Evolutionary conservation across 2,888 invertebrate genomes (phyloP).

Genomic region (Ditylenchus weischeri): DNA sequence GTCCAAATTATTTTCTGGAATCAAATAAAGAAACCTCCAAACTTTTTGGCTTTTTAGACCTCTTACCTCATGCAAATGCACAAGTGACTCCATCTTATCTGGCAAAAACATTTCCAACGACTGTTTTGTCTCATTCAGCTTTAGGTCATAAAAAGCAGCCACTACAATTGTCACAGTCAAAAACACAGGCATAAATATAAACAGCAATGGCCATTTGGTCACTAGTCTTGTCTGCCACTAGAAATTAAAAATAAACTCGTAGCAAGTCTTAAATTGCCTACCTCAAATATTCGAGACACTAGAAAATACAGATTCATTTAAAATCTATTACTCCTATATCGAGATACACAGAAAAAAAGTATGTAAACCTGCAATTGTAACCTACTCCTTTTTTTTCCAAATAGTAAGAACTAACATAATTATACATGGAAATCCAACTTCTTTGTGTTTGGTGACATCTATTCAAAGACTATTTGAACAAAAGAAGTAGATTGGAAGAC

Average conservation of each 20-base stretch:
- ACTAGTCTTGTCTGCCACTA: constrained; percentile 52
- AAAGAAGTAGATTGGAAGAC: no score
- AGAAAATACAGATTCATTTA: constrained; percentile 49
- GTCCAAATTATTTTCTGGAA: no score
- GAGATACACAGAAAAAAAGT: no score
- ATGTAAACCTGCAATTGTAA: no score
- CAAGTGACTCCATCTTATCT: constrained; percentile 51
- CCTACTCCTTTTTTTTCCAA: no score
- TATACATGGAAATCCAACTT: no score
- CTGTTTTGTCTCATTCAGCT: constrained; percentile 34
- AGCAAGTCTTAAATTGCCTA: constrained; percentile 12
- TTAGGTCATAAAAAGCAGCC: constrained; percentile 20
- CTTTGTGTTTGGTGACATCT: no score
- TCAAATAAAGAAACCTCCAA: no score
- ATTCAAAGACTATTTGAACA: no score
- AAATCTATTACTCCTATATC: not conserved
- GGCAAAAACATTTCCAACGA: constrained; percentile 52
- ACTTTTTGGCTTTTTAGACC: no score
- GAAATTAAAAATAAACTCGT: constrained; percentile 18
- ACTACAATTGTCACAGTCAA: constrained; percentile 34
- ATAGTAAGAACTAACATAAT: no score
- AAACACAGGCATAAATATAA: constrained; percentile 47
- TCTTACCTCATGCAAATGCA: constrained; percentile 17
- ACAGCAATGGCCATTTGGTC: constrained; percentile 53
- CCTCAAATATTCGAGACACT: constrained; percentile 56